phyloP scores from a whole-genome alignment of 2,797 vertebrate genomes.

The Eulemur mongoz region DNA sequence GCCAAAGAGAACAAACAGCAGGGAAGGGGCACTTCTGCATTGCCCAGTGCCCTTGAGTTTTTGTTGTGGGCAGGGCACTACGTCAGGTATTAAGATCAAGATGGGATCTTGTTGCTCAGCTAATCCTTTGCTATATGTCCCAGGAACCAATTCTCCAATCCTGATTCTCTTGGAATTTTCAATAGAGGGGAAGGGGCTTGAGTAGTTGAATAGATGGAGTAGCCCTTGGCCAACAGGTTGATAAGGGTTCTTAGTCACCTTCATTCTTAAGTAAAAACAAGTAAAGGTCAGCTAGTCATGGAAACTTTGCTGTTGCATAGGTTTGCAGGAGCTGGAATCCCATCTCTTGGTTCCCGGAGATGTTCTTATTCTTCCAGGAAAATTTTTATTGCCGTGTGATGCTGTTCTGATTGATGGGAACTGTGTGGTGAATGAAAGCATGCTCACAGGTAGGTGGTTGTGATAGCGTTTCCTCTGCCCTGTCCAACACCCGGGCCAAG shows the following conservation, averaged over 20 bases:
- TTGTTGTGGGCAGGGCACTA: not conserved
- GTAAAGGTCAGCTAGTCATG: not conserved
- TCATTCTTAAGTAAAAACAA: not conserved
- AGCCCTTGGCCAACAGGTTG: not conserved
- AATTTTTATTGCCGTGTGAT: conserved; percentile 78
- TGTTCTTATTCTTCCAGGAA: conserved; percentile 76
- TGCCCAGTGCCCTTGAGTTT: no score
- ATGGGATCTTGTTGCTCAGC: not conserved
- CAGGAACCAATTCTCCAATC: not conserved
- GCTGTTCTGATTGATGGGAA: conserved; percentile 81
- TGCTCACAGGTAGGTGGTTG: conserved; percentile 82
- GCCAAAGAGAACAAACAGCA: not conserved
- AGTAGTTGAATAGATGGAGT: not conserved
- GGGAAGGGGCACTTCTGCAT: not conserved
- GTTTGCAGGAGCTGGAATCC: conserved; percentile 78
- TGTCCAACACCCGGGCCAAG: not conserved
- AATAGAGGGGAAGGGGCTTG: not conserved
- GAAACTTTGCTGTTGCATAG: conserved; percentile 45
- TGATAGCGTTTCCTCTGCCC: not conserved
- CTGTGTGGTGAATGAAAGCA: conserved; percentile 83
- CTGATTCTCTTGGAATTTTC: not conserved
- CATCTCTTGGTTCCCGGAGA: conserved; percentile 80
- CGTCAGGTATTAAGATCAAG: not conserved
- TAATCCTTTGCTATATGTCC: not conserved
- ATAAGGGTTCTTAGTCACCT: not conserved